Evolutionary conservation across 1,140 invertebrate species (phyloP), one percentile per base, ranked within the genome.

Genomic region (Nephila pilipes): DNA sequence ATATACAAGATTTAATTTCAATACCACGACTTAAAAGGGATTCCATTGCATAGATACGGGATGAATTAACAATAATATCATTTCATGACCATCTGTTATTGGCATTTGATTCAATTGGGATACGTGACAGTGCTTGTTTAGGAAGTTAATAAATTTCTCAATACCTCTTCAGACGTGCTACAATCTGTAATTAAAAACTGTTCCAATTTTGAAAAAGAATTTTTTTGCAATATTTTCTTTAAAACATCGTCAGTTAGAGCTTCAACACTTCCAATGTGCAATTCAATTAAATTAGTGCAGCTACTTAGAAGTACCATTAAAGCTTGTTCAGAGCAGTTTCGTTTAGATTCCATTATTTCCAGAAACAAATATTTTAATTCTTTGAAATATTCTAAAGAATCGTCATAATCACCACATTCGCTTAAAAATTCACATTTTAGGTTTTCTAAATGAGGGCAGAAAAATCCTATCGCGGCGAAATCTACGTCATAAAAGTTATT

Each of bases 401-500:
- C 18, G 4, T 81, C 57, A 32, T 29, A 81, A 16, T 29, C 36
- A 32, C 58, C 32, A 32, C 57, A 25, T n/a, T 93, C 92, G 14
- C 54, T 81, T 14, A 29, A 36, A n/a, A 36, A 89, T 25, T 93
- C 92, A 14, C 89, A 38, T 89, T 69, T 89, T 18, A 93, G 57
- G 16, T 38, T 38, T 89, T 93, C 87, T 20, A 93, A 6, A 22
- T 63, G 25, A 25, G 92, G 85, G 5, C 85, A 88, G 14, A 18
- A 29, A 0, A 10, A 57, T 14, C 36, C 92, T n/a, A 93, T 81
- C 3, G 29, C 57, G 2, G 57, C 75, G 36, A 88, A 89, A 83
- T 93, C 87, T 2, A 93, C 92, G 32, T 81, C 57, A 46, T 22
- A 89, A n/a, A 93, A 93, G 57, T 93, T 81, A 22, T 83, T 20